A percentile compares a stretch with the other conserved stretches of the same genome.
phyloP scores from a whole-genome alignment of 1,140 invertebrate species.

The Neuroterus valhalla region DNA sequence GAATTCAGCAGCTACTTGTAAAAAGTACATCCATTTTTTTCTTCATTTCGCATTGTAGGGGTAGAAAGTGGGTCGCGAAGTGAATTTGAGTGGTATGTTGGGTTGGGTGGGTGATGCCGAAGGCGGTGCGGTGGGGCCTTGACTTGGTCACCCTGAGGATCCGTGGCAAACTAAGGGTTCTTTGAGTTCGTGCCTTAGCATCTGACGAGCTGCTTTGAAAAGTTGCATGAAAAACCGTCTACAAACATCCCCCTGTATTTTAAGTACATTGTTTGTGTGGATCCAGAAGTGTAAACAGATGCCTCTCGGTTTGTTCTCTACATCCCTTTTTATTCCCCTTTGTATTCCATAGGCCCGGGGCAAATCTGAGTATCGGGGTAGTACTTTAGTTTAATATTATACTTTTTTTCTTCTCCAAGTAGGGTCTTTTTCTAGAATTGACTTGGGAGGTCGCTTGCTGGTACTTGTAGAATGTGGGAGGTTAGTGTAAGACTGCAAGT shows the following conservation, averaged over 20 bases:
- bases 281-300: too few relatives aligned
- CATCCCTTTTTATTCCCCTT: too few relatives aligned
- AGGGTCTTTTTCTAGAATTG: too few relatives aligned
- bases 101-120: not conserved
- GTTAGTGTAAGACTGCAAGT: too few relatives aligned
- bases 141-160: slow-evolving; percentile 61
- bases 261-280: not conserved
- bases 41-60: slow-evolving; percentile 39
- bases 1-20: slow-evolving; percentile 17
- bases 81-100: slow-evolving; percentile 17
- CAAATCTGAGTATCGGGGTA: too few relatives aligned
- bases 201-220: slow-evolving; percentile 33
- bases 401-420: too few relatives aligned
- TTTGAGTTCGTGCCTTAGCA: slow-evolving; percentile 45
- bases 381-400: too few relatives aligned
- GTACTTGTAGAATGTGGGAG: too few relatives aligned
- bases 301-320: too few relatives aligned
- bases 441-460: too few relatives aligned
- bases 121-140: slow-evolving; percentile 46
- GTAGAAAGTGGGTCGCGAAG: slow-evolving; percentile 53
- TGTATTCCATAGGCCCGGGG: too few relatives aligned
- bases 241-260: not conserved
- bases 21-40: slow-evolving; percentile 38
- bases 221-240: slow-evolving; percentile 6
- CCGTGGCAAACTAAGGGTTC: slow-evolving; percentile 34